These are phyloP conservation scores for Zhengitettix transpicula DNA, from an alignment of 2,888 invertebrate species.

Conservation along the genomic window DNA sequence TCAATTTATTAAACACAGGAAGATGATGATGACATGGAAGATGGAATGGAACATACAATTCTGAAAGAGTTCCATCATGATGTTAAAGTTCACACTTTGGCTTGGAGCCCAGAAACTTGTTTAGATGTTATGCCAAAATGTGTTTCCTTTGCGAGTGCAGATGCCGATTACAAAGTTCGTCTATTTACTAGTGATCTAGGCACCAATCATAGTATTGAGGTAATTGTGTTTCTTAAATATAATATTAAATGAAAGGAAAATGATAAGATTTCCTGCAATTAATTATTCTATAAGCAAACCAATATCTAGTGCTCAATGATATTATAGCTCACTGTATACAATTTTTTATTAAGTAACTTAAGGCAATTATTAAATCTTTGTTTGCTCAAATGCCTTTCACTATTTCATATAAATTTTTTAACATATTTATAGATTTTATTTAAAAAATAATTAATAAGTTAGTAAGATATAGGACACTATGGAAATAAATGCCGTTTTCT, in stretches of 20 bases:
- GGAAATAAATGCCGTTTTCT: background rate
- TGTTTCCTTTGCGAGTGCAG: conserved; percentile 35
- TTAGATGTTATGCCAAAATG: conserved; percentile 38
- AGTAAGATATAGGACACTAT: too few species aligned
- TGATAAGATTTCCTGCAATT: background rate
- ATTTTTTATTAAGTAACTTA: too few species aligned
- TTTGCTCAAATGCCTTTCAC: too few species aligned
- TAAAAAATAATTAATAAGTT: too few species aligned
- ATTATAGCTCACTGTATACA: too few species aligned
- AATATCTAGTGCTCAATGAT: too few species aligned
- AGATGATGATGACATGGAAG: conserved; percentile 32
- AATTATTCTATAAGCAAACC: background rate
- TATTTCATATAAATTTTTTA: too few species aligned
- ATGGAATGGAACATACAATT: conserved; percentile 29
- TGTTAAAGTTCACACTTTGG: conserved; percentile 34
- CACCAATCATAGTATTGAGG: conserved; percentile 6
- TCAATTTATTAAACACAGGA: conserved; percentile 19
- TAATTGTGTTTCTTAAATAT: background rate
- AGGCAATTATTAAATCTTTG: too few species aligned
- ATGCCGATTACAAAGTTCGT: conserved; percentile 32
- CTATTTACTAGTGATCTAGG: conserved; percentile 12
- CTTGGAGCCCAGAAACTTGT: conserved; percentile 45
- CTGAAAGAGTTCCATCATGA: conserved; percentile 38
- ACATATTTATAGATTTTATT: too few species aligned
- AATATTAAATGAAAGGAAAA: background rate